These are phyloP conservation scores for Furcifer pardalis DNA, from an alignment of 2,797 vertebrate genomes.

Conservation along the genomic window DNA sequence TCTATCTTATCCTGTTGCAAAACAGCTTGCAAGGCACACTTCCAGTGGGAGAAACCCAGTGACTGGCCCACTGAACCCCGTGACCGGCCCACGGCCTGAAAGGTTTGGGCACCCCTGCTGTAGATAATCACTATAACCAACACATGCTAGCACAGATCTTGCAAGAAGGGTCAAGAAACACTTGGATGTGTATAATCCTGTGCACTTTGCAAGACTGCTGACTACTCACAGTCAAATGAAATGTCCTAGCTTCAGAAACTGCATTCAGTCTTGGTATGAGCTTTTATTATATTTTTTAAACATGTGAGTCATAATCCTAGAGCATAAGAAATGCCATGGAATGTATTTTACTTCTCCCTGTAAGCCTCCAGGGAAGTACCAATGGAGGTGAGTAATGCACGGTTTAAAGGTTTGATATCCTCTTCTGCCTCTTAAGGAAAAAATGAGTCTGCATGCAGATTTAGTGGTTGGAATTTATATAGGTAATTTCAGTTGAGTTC, in stretches of 20 bases:
- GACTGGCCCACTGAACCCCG: too few relatives aligned
- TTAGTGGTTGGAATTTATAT: neutral
- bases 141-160: slow-evolving; percentile 36
- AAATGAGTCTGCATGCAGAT: neutral
- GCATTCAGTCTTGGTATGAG: neutral
- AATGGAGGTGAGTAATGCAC: neutral
- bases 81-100: too few relatives aligned
- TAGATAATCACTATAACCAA: slow-evolving; percentile 32
- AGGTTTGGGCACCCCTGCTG: slow-evolving; percentile 5
- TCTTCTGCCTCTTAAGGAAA: slow-evolving; percentile 3
- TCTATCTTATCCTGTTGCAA: too few relatives aligned
- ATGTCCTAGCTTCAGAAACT: neutral
- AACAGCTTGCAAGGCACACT: too few relatives aligned
- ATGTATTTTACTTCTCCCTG: slow-evolving; percentile 12
- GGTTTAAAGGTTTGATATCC: neutral
- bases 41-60: too few relatives aligned
- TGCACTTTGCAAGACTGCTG: neutral
- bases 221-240: neutral
- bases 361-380: neutral
- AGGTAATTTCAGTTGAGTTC: neutral
- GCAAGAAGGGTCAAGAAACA: neutral
- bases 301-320: neutral
- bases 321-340: slow-evolving; percentile 6
- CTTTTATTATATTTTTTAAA: neutral
- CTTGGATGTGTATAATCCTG: neutral